A percentile compares a stretch with the other conserved stretches of the same genome.
Evolutionary conservation across 2,797 vertebrate species (phyloP).

Genomic region (Eupleurogrammus muticus): DNA sequence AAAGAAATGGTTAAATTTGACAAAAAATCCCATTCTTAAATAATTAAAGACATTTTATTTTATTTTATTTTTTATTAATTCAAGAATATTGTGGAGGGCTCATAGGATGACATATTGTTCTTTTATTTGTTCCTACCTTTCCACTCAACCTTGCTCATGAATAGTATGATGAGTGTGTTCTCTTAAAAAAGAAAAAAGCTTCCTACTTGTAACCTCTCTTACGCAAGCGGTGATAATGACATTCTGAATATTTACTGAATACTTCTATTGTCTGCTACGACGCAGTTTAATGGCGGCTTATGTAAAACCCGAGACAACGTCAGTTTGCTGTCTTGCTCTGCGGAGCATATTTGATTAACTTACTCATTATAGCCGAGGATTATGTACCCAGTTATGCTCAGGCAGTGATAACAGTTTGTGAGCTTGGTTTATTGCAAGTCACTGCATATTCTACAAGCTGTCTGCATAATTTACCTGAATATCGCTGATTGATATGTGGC

Average conservation of each 20-base stretch:
- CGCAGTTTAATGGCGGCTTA: slow-evolving; percentile 36
- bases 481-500: slow-evolving; percentile 10
- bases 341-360: slow-evolving; percentile 41
- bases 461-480: slow-evolving; percentile 5
- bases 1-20: slow-evolving; percentile 16
- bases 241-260: slow-evolving; percentile 40
- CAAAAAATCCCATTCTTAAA: slow-evolving; percentile 9
- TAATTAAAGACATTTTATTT: background rate
- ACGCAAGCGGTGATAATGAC: slow-evolving; percentile 27
- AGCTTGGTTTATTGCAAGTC: slow-evolving; percentile 32
- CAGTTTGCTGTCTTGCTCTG: slow-evolving; percentile 19
- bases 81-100: background rate
- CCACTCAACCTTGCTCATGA: slow-evolving; percentile 17
- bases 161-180: slow-evolving; percentile 45
- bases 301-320: slow-evolving; percentile 29
- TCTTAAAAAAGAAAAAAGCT: slow-evolving; percentile 20
- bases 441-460: slow-evolving; percentile 9
- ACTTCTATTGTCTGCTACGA: slow-evolving; percentile 35
- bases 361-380: slow-evolving; percentile 38
- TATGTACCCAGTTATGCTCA: slow-evolving; percentile 34
- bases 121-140: slow-evolving; percentile 37
- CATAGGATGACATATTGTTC: slow-evolving; percentile 15
- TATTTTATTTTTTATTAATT: no score
- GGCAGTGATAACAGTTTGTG: slow-evolving; percentile 39
- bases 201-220: slow-evolving; percentile 20